These are phyloP conservation scores for Acrobasis repandana DNA, from an alignment of 2,888 invertebrate genomes.

Conservation along the genomic window DNA sequence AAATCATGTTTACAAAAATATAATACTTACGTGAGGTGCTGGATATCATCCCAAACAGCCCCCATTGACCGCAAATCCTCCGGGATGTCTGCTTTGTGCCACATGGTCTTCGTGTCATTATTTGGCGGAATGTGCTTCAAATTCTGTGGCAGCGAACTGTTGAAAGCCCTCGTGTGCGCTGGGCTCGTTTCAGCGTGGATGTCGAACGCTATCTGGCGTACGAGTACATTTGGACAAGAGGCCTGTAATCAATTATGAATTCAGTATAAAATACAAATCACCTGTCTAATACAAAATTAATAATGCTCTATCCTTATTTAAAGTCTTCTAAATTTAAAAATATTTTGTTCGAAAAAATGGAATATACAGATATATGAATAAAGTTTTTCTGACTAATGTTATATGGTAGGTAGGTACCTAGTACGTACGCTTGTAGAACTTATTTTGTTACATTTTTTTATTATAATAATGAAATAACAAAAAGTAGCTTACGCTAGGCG, in stretches of 20 bases:
- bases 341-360: too few relatives aligned
- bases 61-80: conserved; percentile 84
- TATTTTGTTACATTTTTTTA: background rate
- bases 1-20: too few relatives aligned
- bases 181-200: conserved; percentile 73
- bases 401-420: too few relatives aligned
- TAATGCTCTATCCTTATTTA: too few relatives aligned
- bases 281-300: background rate
- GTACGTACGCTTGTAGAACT: background rate
- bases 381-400: too few relatives aligned
- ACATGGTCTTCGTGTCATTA: conserved; percentile 77
- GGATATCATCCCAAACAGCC: conserved; percentile 84
- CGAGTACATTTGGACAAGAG: conserved; percentile 73
- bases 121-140: conserved; percentile 78
- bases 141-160: conserved; percentile 74
- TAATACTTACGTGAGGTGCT: conserved; percentile 78
- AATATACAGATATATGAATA: too few relatives aligned
- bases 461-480: background rate
- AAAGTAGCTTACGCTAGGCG: conserved; percentile 48
- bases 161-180: conserved; percentile 77
- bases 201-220: conserved; percentile 74
- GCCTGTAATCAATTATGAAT: conserved; percentile 49
- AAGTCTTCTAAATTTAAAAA: too few relatives aligned
- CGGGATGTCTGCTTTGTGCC: conserved; percentile 82
- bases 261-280: background rate